phyloP scores from a whole-genome alignment of 1,140 invertebrate genomes.

The Lasioglossum albipes region DNA sequence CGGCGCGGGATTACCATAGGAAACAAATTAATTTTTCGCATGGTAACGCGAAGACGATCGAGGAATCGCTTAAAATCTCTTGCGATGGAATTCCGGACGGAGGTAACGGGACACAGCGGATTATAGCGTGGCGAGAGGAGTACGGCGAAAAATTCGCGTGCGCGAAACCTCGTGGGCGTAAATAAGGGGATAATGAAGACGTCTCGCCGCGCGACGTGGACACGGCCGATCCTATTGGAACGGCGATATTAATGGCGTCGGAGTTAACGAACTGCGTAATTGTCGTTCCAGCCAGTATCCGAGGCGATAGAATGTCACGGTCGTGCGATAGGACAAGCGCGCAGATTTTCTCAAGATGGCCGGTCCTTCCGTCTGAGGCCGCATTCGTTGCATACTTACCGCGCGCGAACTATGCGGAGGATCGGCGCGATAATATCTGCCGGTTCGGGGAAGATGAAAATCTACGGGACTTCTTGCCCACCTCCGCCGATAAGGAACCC shows the following conservation, averaged over 20 bases:
- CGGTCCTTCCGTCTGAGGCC: constrained; percentile 17
- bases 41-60: no score
- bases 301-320: constrained; percentile 11
- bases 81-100: no score
- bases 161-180: constrained; percentile 5
- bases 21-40: no score
- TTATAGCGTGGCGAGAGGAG: no score
- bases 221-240: background rate
- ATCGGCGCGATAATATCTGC: constrained; percentile 27
- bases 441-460: background rate
- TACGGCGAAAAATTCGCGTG: no score
- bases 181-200: constrained; percentile 26
- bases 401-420: constrained; percentile 9
- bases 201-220: background rate
- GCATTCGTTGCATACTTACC: constrained; percentile 21
- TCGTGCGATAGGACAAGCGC: no score
- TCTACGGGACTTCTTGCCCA: no score
- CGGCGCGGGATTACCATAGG: no score
- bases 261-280: constrained; percentile 37
- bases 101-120: no score
- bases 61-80: no score
- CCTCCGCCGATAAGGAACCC: no score
- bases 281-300: constrained; percentile 24
- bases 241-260: constrained; percentile 25
- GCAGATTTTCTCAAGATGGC: constrained; percentile 12